Base-by-base conservation (phyloP, 92 coral and sea anemone genomes). In the Actinernus sp. region DNA sequence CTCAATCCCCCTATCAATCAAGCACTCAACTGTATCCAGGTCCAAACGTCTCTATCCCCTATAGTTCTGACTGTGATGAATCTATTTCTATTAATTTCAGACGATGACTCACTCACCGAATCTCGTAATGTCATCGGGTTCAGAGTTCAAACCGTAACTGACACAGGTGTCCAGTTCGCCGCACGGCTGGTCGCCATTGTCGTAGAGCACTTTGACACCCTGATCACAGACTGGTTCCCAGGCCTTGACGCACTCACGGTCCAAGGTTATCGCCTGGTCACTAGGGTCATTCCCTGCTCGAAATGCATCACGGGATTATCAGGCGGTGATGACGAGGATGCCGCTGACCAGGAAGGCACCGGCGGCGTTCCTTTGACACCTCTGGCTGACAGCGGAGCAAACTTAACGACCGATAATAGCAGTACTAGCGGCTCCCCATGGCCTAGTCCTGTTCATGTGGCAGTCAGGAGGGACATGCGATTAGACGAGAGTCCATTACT, bases 161-260 rank as follows among this genome's bases (percentile, higher is more conserved):
- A 94, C 70, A 61, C 77, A 9, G 80, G 71, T 23, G 50, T 87
- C n/a, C 95, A 94, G 66, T 82, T 61, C n/a, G 92, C 98, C 10
- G 94, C 97, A 22, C 96, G 97, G 51, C 69, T 94, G 34, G 67
- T 94, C 31, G 95, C 98, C 37, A 79, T 94, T 43, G 80, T 85
- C 26, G 83, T 73, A 0, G 95, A 94, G 38, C 98, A 94, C 88
- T 87, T 94, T 31, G 98, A 94, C 69, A 94, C 93, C 10, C 95
- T 94, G 53, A 85, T 94, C 47, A 88, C 92, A 2, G 98, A 94
- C 74, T 94, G 98, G 98, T 94, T 91, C 83, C 98, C 98, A 80
- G 98, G 98, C 30, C 95, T 94, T 48, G 98, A 94, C 49, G 82
- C 89, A 28, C 63, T 82, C 44, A 94, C 96, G 57, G 93, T 94